These are phyloP conservation scores for Nothura maculosa DNA, from an alignment of 2,797 vertebrate genomes.

Conservation along the genomic window DNA sequence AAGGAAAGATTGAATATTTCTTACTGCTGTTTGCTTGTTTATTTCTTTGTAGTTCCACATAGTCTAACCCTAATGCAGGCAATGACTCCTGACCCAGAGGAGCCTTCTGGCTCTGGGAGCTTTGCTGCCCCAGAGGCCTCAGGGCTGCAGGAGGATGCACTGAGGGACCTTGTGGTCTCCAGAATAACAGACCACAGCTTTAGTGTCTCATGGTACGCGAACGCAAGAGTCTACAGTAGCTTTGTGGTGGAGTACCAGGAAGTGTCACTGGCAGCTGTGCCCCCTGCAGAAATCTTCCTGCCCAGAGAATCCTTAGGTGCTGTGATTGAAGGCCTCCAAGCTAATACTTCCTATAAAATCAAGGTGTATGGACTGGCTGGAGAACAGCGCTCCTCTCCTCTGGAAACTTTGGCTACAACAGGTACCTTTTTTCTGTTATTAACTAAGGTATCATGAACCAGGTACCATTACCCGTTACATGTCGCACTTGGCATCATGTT, in stretches of 20 bases:
- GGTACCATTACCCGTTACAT: background rate
- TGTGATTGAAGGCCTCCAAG: conserved; percentile 72
- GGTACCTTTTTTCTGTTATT: conserved; percentile 70
- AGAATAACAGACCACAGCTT: conserved; percentile 63
- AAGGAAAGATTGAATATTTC: background rate
- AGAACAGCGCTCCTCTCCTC: conserved; percentile 81
- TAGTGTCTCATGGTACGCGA: conserved; percentile 15
- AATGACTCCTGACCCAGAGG: background rate
- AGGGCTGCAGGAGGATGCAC: background rate
- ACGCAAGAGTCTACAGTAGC: background rate
- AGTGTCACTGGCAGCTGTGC: background rate
- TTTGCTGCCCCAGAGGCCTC: background rate
- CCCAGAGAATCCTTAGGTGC: background rate
- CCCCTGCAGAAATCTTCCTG: background rate
- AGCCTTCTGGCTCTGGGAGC: background rate
- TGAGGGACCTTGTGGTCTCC: conserved; percentile 45
- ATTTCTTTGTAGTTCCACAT: background rate
- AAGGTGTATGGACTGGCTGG: conserved; percentile 81
- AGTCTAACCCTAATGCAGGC: background rate
- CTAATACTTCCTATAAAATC: conserved; percentile 81
- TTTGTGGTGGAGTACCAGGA: background rate
- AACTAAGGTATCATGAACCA: background rate
- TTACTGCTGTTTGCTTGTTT: background rate
- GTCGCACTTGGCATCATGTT: rapidly evolving
- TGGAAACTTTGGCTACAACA: conserved; percentile 81